These are phyloP conservation scores for Drosophila seguyi DNA, from an alignment of 1,140 invertebrate species.

Conservation along the genomic window DNA sequence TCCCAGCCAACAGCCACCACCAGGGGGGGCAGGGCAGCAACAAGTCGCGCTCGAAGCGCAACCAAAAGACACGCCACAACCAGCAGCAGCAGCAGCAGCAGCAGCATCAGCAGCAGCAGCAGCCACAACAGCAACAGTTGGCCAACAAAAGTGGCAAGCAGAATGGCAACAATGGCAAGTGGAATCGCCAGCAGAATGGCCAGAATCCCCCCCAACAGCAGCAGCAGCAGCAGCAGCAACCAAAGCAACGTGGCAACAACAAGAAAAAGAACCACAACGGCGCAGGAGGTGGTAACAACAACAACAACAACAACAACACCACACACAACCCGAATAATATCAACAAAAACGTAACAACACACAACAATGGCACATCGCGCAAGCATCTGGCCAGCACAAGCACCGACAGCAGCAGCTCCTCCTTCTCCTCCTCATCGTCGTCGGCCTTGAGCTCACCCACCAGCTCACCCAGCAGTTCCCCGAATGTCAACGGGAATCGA, in stretches of 20 bases:
- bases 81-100: slow-evolving; percentile 21
- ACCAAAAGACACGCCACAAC: slow-evolving; percentile 38
- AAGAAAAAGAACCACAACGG: slow-evolving; percentile 24
- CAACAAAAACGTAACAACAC: background rate
- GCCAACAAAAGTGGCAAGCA: slow-evolving; percentile 7
- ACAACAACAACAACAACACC: slow-evolving; percentile 10
- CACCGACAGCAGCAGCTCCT: slow-evolving; percentile 11
- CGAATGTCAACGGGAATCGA: slow-evolving; percentile 23
- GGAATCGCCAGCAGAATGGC: slow-evolving; percentile 28
- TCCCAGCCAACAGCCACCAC: slow-evolving; percentile 10
- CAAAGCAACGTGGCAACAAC: slow-evolving; percentile 40
- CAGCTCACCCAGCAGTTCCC: slow-evolving; percentile 52
- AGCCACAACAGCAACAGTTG: slow-evolving; percentile 9
- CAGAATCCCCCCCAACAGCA: slow-evolving; percentile 1
- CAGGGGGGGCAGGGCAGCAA: background rate
- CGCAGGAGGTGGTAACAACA: slow-evolving; percentile 8
- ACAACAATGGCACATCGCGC: background rate
- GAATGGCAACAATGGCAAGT: slow-evolving; percentile 15
- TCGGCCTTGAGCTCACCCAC: slow-evolving; percentile 61
- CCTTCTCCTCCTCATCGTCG: slow-evolving; percentile 54
- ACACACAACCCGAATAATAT: slow-evolving; percentile 20
- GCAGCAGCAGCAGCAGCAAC: slow-evolving; percentile 26
- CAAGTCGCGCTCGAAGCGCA: slow-evolving; percentile 55
- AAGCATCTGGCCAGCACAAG: slow-evolving; percentile 31
- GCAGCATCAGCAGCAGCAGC: slow-evolving; percentile 21